Percentiles rank a stretch among this genome's conserved stretches.
Evolutionary conservation across 2,113 vertebrate species (phyloP).

Genomic region (Stercorarius parasiticus): DNA sequence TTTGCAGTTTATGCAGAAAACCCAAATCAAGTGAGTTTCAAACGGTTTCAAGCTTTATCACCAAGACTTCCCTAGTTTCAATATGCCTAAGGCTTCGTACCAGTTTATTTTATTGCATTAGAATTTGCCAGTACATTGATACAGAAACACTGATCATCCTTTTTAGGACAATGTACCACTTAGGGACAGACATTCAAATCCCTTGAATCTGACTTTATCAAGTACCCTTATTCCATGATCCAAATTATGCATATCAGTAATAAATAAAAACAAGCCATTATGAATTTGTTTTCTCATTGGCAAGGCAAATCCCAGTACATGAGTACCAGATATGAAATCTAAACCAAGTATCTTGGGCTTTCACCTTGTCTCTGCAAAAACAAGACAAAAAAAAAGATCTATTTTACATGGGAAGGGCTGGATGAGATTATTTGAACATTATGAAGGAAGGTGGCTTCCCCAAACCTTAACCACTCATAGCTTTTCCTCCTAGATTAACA

Average conservation of each 20-base stretch:
- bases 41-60: background rate
- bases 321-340: background rate
- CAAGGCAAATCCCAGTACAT: background rate
- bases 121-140: background rate
- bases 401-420: background rate
- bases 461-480: background rate
- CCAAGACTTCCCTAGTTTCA: background rate
- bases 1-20: background rate
- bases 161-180: background rate
- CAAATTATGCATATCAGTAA: background rate
- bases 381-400: background rate
- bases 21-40: background rate
- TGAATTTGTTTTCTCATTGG: background rate
- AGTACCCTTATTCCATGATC: background rate
- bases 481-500: background rate
- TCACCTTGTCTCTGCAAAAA: background rate
- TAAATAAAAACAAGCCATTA: background rate
- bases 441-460: background rate
- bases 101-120: background rate
- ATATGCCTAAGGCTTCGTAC: accelerated
- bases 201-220: background rate
- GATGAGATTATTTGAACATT: background rate
- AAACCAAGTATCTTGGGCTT: background rate
- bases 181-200: background rate
- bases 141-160: background rate